Evolutionary conservation across 2,797 vertebrate genomes (phyloP), one percentile per base, ranked within the genome.

Genomic region (Malacoraja senta): DNA sequence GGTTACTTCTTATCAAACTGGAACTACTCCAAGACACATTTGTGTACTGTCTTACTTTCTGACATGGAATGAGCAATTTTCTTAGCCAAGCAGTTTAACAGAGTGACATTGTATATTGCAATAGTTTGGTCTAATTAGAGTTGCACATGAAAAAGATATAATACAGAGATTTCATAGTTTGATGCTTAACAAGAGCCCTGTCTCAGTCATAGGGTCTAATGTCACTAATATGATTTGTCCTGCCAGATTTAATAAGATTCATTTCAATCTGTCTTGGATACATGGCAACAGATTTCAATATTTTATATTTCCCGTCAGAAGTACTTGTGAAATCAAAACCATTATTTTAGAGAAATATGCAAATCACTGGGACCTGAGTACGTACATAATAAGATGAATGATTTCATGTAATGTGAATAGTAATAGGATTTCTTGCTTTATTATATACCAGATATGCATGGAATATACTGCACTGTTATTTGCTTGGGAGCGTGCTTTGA

Each of bases 161-260:
- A 88, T 65, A n/a, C 61, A 32, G 61, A 65, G n/a, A 88, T 65
- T 88, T 88, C n/a, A 61, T 32, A 68, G 63, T 88, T 19, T 9
- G 61, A 19, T 8, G 63, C 84, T 10, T 21, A 63, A 88, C 32
- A 88, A 68, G 84, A 88, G n/a, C 32, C 65, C 84, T 88, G 61
- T 8, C 68, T 53, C 72, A 53, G 90, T 29, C 71, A 58, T 6
- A n/a, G 29, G 24, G 68, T 76, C 26, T 92, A 29, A 76, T 72
- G 90, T 92, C 72, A 76, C 68, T 72, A 92, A 92, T 92, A 92
- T 76, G 72, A 92, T 74, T 92, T 92, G 71, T 74, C 38, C 68
- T 74, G 13, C 90, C 44, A 44, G 26, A 53, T 92, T 44, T 92
- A 92, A 92, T 74, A 72, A 91, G 68, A 76, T 76, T 58, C 35